These are phyloP conservation scores for Phoxinus dragarum DNA, from an alignment of 2,797 vertebrate genomes.

Conservation along the genomic window DNA sequence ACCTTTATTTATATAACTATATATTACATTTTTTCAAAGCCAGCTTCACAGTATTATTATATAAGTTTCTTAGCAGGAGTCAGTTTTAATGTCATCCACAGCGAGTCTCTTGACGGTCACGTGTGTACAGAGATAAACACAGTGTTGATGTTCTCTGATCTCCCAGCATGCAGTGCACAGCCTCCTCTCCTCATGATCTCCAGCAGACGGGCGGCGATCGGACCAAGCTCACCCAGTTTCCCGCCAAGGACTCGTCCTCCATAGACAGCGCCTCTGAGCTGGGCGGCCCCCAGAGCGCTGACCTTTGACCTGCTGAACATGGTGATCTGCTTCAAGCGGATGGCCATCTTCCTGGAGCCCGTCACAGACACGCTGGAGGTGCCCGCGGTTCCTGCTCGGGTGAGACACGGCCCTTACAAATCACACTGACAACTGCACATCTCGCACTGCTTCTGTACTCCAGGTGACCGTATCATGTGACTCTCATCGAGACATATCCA, in stretches of 20 bases:
- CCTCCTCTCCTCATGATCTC: constrained; percentile 66
- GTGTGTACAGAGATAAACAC: not conserved
- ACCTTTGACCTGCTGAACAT: constrained; percentile 92
- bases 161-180: constrained; percentile 60
- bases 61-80: too few species aligned
- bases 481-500: too few species aligned
- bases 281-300: constrained; percentile 71
- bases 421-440: not conserved
- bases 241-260: constrained; percentile 72
- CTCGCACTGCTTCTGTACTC: not conserved
- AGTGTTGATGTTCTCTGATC: not conserved
- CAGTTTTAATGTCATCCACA: not conserved
- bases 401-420: constrained; percentile 66
- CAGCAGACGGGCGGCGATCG: constrained; percentile 67
- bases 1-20: too few species aligned
- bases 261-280: constrained; percentile 73
- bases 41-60: too few species aligned
- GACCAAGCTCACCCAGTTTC: constrained; percentile 67
- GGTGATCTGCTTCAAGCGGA: constrained; percentile 90
- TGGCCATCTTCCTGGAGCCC: constrained; percentile 91
- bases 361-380: constrained; percentile 63
- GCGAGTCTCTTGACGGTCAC: not conserved
- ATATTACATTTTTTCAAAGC: too few species aligned
- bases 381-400: constrained; percentile 86
- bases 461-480: not conserved